Conservation (phyloP, 2,797 vertebrate genomes). For the Zalophus californianus region DNA sequence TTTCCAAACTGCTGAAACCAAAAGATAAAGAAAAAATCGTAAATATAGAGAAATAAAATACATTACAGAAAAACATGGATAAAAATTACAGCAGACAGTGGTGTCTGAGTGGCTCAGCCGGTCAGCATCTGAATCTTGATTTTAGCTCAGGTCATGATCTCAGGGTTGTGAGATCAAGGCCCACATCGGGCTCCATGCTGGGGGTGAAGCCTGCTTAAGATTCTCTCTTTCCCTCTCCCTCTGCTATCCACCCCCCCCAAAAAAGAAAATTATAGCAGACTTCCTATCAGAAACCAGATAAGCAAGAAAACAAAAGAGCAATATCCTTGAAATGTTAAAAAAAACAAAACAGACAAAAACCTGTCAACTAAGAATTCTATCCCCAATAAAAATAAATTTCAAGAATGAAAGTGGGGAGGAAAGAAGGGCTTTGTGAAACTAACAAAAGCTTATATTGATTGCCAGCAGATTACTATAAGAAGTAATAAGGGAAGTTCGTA, state of each 20-base stretch:
- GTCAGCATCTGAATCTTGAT: background rate
- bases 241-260: too few species aligned
- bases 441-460: background rate
- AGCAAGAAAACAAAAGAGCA: background rate
- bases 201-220: background rate
- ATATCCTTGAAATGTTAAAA: background rate
- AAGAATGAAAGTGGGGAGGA: background rate
- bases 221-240: too few species aligned
- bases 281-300: background rate
- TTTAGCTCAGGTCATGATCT: background rate
- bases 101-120: background rate
- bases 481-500: background rate
- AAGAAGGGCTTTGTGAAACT: background rate
- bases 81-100: background rate
- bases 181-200: background rate
- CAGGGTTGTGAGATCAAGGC: background rate
- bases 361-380: background rate
- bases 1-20: background rate
- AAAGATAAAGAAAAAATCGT: background rate
- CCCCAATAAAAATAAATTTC: background rate
- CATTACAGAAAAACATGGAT: background rate
- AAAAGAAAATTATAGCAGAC: background rate
- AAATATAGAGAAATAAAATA: background rate
- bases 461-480: background rate
- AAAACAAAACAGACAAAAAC: background rate